These are phyloP conservation scores for Gambelia wislizenii DNA, from an alignment of 2,797 vertebrate genomes.

Conservation along the genomic window DNA sequence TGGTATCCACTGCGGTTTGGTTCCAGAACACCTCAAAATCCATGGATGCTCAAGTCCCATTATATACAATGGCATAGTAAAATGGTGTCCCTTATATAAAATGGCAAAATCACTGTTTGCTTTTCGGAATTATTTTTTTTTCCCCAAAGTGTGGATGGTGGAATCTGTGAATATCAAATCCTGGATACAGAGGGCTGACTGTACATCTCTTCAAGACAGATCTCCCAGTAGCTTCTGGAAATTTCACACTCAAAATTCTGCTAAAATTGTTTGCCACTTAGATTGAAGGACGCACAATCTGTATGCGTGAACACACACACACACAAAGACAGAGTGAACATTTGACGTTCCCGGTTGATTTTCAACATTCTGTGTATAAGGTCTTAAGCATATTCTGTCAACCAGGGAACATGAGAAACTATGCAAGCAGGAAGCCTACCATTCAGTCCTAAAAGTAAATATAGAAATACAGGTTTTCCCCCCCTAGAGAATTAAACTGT, in stretches of 20 bases:
- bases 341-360: neutral
- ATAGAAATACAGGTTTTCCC: neutral
- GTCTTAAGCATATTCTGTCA: neutral
- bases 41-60: too few species aligned
- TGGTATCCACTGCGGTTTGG: too few species aligned
- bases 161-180: too few species aligned
- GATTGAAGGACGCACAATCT: neutral
- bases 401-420: neutral
- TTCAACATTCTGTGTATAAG: neutral
- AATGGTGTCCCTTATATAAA: too few species aligned
- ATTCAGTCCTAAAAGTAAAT: neutral
- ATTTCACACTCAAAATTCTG: neutral
- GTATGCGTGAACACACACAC: neutral
- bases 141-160: too few species aligned
- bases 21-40: too few species aligned
- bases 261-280: neutral
- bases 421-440: rapidly evolving
- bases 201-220: neutral
- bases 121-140: too few species aligned
- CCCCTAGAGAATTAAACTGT: neutral
- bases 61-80: too few species aligned
- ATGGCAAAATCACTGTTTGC: too few species aligned
- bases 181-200: too few species aligned
- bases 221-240: neutral
- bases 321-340: neutral